Base-by-base conservation (phyloP, 2,888 invertebrate genomes). In the Abrostola triplasia region DNA sequence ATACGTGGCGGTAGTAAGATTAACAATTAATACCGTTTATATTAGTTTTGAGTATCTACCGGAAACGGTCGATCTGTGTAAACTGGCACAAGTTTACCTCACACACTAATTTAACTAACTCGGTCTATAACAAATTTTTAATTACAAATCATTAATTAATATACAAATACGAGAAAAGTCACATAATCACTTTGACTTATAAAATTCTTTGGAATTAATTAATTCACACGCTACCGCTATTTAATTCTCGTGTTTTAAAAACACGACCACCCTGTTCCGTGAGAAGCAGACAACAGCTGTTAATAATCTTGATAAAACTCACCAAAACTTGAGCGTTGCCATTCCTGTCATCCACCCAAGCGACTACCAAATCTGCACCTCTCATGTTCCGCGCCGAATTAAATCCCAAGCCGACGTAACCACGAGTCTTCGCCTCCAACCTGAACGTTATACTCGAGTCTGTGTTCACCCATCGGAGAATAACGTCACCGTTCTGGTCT, bases 371-470 rank as follows among this genome's bases (percentile, higher is more conserved):
- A 95, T 98, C 98, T 65, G 98, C 96, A 52, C 97, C 97, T 84
- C 96, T 95, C 96, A 97, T 96, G 77, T 96, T 96, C 71, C 97
- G 97, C 85, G 96, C 97, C 61, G 96, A 96, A 77, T 98, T 98
- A 90, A 98, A 97, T 65, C 98, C 98, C 82, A 98, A 96, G 48
- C 97, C 98, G 72, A 98, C 96, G 90, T 98, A 98, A 78, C 98
- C 98, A 83, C 96, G 95, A 68, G 98, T 98, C 91, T 96, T 96
- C 86, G 97, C 98, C 92, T 97, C 97, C 87, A 98, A 95, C 89
- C 97, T 96, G 89, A 98, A 97, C 80, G 97, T 97, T 84, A 98
- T 96, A 90, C 97, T 97, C 87, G 96, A 96, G 83, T 97, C 97
- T 6, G 95, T 95, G 86, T 96, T 95, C 83, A 97, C 97, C 97